Base-by-base conservation (phyloP, 2,113 vertebrate genomes). In the Tylochromis polylepis region DNA sequence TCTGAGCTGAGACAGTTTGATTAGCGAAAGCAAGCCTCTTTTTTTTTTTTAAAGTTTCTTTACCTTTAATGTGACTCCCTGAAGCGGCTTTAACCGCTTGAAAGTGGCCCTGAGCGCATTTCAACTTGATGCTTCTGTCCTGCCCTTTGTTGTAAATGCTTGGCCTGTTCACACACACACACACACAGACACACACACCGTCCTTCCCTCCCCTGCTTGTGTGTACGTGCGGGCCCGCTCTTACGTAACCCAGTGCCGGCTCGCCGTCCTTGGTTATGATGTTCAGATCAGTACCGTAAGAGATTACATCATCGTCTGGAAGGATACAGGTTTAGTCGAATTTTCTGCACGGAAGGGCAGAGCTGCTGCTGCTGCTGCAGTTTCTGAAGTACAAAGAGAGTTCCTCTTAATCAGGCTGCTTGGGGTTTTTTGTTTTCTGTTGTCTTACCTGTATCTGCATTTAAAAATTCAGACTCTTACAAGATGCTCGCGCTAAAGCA, bases 251-350 rank as follows among this genome's bases (percentile, higher is more conserved):
- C 77, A 58, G 24, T 53, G n/a, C 60, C 87, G 75, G 88, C 89
- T 90, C 36, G 5, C 90, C 14, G 60, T 84, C 85, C 82, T 89
- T 65, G 60, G 79, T 87, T 90, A 83, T 89, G 72, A 91, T 87
- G 92, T 89, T 93, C 84, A 91, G 90, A 93, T 93, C 88, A 86
- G 88, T 88, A 89, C 84, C 65, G 46, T 85, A 81, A 86, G 86
- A 93, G 92, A 95, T 96, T 93, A 95, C 94, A 92, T 96, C 95
- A 96, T 87, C 78, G 84, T 93, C 92, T 90, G 86, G 91, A 93
- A 88, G 85, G 91, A 85, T 53, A 85, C 91, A 87, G 89, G 89
- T 93, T 92, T 86, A 86, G 88, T 86, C 53, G 41, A 78, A 85
- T 88, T 85, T 85, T 82, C 85, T 82, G 79, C 84, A n/a, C 79